Evolutionary conservation across 1,140 invertebrate species (phyloP), one percentile per base, ranked within the genome.

Genomic region (Euwallacea fornicatus): DNA sequence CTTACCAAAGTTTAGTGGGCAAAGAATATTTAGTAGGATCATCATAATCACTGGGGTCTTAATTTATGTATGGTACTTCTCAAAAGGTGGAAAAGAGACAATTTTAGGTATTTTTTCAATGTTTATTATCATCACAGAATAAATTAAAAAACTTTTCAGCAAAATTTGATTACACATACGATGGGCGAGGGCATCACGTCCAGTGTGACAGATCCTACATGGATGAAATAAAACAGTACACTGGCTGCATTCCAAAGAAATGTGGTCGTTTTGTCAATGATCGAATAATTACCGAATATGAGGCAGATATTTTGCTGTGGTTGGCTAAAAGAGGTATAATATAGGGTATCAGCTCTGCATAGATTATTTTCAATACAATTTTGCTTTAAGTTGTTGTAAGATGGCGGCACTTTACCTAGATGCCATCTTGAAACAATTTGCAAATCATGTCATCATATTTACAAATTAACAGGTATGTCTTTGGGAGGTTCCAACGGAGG

Each of bases 221-320:
- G 75, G 79, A 80, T 60, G 88, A 90, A 76, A 72, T 86, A 16
- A 76, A 82, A 58, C 76, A 79, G 66, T 90, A 83, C 83, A 82
- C 86, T 8, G 88, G 86, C 7, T 95, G 93, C 80, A 80, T 88
- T 64, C 91, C 92, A 7, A 85, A 87, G 75, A 86, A 87, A 77
- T 96, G 93, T 84, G 91, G 91, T 7, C 84, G 93, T 77, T 85
- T 89, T 77, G 88, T 95, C 4, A 88, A 88, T 56, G 93, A 96
- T 81, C 87, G 86, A 76, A 79, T 95, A 33, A 83, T 95, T 7
- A 85, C 88, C 2, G 76, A 82, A 4, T 81, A 83, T 60, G 93
- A 95, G 83, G 87, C 86, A 7, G 85, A 89, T 66, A 82, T 87
- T 58, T 80, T 95, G 7, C 80, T 91, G 41, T 83, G 85, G 76